A percentile compares a stretch with the other conserved stretches of the same genome.
Conservation (phyloP, 2,888 invertebrate genomes). For the Andrena praecox region DNA sequence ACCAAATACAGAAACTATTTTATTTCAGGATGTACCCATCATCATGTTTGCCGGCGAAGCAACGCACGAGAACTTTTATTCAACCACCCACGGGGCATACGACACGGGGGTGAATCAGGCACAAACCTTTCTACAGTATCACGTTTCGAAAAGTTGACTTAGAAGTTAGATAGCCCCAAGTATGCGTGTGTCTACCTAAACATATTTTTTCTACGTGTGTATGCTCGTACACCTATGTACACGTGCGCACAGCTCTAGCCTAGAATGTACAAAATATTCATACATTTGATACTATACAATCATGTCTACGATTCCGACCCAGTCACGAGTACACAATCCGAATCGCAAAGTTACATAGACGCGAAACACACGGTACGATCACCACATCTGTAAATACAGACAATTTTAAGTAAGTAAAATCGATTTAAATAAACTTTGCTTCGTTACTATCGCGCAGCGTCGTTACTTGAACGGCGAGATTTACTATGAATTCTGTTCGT, state of each 20-base stretch:
- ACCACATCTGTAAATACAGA: slow-evolving; percentile 20
- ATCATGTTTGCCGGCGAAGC: slow-evolving; percentile 89
- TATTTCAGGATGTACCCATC: slow-evolving; percentile 84
- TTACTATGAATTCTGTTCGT: background rate
- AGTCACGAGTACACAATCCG: background rate
- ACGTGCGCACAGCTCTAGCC: background rate
- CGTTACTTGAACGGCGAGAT: background rate
- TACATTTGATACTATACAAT: slow-evolving; percentile 30
- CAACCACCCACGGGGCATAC: slow-evolving; percentile 90
- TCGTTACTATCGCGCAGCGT: background rate
- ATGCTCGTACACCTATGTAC: background rate
- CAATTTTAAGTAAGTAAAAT: background rate
- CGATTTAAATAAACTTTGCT: slow-evolving; percentile 13
- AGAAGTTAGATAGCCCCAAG: background rate
- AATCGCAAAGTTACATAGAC: background rate
- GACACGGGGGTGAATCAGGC: slow-evolving; percentile 87
- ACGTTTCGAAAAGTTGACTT: slow-evolving; percentile 47
- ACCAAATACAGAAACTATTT: slow-evolving; percentile 6
- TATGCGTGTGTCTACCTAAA: background rate
- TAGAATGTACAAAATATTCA: background rate
- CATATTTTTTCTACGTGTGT: slow-evolving; percentile 8
- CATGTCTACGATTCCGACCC: background rate
- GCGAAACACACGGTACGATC: background rate
- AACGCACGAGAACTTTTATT: slow-evolving; percentile 87
- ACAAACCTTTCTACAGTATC: slow-evolving; percentile 80